Percentiles rank a stretch among this genome's conserved stretches.
Conservation (phyloP, 2,113 vertebrate species). For the Pterocles burchelli region DNA sequence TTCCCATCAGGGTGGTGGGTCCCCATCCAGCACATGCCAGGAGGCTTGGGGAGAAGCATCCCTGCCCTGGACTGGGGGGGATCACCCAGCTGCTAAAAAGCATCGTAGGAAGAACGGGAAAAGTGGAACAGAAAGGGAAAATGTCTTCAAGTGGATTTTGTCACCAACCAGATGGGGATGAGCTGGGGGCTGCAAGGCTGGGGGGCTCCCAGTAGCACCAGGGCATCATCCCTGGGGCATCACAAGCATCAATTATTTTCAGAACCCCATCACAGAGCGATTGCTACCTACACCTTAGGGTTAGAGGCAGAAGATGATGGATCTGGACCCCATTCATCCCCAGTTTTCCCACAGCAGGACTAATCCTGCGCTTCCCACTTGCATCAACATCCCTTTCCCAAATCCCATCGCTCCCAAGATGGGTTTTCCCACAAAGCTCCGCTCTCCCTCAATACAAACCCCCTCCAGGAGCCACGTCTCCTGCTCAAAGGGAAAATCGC, state of each 20-base stretch:
- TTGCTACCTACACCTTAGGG: background rate
- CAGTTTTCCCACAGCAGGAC: fast-evolving
- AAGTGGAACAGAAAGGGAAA: background rate
- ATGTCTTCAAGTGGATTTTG: background rate
- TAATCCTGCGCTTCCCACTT: fast-evolving
- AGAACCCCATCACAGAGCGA: background rate
- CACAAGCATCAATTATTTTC: background rate
- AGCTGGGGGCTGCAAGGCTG: fast-evolving
- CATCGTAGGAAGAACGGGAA: background rate
- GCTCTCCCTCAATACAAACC: background rate
- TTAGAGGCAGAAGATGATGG: background rate
- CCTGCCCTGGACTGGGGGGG: background rate
- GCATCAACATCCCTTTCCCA: background rate
- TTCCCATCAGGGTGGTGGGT: background rate
- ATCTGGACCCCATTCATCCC: background rate
- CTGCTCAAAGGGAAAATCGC: background rate
- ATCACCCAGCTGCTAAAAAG: background rate
- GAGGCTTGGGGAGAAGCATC: background rate
- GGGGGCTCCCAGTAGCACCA: background rate
- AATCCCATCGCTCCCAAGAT: background rate
- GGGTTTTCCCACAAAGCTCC: background rate
- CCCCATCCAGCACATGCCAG: background rate
- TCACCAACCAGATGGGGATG: background rate
- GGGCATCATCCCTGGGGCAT: background rate
- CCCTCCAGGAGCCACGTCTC: background rate